Evolutionary conservation across 2,113 vertebrate genomes (phyloP).

Genomic region (Leucopsar rothschildi): DNA sequence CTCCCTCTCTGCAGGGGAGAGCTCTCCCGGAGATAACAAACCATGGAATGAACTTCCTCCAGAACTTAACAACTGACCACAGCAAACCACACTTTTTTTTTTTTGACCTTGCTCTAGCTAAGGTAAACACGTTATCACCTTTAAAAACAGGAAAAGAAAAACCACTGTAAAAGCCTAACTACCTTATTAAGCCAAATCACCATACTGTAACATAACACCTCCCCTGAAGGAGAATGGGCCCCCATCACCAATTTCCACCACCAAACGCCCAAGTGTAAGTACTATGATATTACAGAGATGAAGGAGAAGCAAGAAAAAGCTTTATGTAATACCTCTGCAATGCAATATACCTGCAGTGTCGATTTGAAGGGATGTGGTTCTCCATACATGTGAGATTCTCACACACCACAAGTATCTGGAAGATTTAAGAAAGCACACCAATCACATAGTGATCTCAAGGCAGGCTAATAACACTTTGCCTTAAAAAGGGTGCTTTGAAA

Average conservation of each 20-base stretch:
- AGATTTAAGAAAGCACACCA: neutral
- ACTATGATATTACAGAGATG: neutral
- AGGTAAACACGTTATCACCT: neutral
- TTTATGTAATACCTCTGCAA: neutral
- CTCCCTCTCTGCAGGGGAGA: neutral
- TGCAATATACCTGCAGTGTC: neutral
- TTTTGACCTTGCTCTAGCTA: neutral
- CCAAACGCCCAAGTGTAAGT: neutral
- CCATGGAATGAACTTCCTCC: neutral
- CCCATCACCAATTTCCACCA: neutral
- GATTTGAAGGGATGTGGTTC: neutral
- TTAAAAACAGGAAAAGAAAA: neutral
- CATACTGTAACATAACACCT: neutral
- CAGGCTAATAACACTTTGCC: neutral
- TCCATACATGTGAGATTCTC: neutral
- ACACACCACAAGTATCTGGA: accelerated
- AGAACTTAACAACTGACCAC: neutral
- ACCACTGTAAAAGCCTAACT: neutral
- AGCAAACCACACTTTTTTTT: neutral
- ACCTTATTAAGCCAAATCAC: neutral
- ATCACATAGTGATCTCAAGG: neutral
- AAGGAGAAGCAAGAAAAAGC: neutral
- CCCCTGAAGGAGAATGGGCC: neutral
- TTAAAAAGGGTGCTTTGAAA: neutral
- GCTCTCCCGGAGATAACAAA: neutral